Evolutionary conservation across 2,113 vertebrate species (phyloP).

Genomic region (Pycnonotus jocosus): DNA sequence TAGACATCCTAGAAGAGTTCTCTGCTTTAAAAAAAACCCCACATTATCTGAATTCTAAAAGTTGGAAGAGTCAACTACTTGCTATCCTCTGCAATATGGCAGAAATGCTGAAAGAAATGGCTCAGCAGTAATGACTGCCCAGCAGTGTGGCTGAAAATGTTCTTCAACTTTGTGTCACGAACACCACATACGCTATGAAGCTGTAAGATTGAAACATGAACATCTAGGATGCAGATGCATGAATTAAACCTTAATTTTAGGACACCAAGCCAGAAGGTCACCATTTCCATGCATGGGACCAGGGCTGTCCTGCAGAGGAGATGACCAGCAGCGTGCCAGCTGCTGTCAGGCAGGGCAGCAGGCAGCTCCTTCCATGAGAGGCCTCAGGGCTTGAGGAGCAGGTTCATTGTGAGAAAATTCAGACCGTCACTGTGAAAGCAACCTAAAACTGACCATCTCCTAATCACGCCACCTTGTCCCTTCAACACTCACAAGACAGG

Average conservation of each 20-base stretch:
- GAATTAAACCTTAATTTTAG: background rate
- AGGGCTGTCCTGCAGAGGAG: background rate
- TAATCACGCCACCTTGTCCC: fast-evolving
- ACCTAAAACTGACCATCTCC: background rate
- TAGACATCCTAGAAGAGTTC: background rate
- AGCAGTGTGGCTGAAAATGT: background rate
- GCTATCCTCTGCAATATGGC: background rate
- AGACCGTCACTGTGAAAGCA: background rate
- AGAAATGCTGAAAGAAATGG: background rate
- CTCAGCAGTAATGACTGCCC: background rate
- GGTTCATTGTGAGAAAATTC: background rate
- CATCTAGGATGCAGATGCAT: background rate
- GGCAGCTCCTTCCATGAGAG: background rate
- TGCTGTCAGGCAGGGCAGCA: background rate
- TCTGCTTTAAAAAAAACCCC: background rate
- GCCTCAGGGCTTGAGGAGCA: background rate
- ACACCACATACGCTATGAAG: fast-evolving
- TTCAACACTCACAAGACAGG: background rate
- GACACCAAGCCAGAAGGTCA: background rate
- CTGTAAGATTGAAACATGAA: background rate
- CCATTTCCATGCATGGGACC: background rate
- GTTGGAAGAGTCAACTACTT: background rate
- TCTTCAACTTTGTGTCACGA: background rate
- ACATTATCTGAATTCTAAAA: background rate
- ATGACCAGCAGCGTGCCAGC: background rate